Evolutionary conservation across 2,888 invertebrate species (phyloP).

Genomic region (Drosophila niveifrons): DNA sequence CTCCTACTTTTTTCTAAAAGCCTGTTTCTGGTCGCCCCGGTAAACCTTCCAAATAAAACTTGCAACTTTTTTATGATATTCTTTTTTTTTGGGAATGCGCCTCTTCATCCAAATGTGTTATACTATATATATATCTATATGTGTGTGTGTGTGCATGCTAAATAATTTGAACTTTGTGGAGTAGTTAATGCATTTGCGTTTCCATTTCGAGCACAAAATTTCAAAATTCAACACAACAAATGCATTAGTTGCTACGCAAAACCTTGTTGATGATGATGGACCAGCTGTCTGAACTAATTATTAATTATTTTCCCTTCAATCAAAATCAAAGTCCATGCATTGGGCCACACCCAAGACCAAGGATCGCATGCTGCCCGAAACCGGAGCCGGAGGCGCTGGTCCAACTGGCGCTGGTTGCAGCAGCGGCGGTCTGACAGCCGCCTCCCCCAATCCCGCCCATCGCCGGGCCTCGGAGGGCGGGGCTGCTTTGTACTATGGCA

Average conservation of each 20-base stretch:
- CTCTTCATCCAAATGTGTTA: constrained; percentile 67
- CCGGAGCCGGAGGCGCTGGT: constrained; percentile 79
- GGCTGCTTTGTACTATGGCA: constrained; percentile 90
- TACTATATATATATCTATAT: neutral
- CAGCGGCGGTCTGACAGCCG: constrained; percentile 87
- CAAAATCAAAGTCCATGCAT: constrained; percentile 92
- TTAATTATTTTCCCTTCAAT: constrained; percentile 36
- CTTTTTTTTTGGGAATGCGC: constrained; percentile 51
- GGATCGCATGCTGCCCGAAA: constrained; percentile 92
- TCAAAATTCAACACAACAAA: constrained; percentile 16
- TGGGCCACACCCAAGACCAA: constrained; percentile 96
- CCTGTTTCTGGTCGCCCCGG: constrained; percentile 51
- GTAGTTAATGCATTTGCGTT: constrained; percentile 50
- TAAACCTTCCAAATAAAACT: constrained; percentile 30
- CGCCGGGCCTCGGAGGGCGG: constrained; percentile 94
- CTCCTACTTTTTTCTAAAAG: constrained; percentile 39
- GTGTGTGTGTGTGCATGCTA: constrained; percentile 52
- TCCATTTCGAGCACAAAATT: constrained; percentile 19
- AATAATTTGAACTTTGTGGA: constrained; percentile 8
- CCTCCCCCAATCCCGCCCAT: constrained; percentile 87
- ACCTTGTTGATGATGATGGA: neutral
- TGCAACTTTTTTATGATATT: constrained; percentile 35
- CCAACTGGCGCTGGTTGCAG: constrained; percentile 73
- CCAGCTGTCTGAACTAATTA: constrained; percentile 26
- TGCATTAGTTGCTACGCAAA: constrained; percentile 45